These are phyloP conservation scores for Berghia stephanieae DNA, from an alignment of 1,140 invertebrate species.

Conservation along the genomic window DNA sequence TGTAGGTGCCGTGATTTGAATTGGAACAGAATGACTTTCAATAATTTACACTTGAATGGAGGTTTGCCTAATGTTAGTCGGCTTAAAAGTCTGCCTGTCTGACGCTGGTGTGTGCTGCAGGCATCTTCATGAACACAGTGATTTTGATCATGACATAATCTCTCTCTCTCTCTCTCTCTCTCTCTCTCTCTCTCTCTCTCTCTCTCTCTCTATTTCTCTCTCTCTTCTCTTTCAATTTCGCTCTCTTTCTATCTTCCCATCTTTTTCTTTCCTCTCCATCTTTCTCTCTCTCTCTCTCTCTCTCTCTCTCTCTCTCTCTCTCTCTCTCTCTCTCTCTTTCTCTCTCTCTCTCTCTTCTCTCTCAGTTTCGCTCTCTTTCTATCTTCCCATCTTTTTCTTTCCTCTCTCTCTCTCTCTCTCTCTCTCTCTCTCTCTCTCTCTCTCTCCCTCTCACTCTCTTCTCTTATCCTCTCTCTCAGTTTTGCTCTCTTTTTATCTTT, in stretches of 20 bases:
- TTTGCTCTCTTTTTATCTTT: background rate
- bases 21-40: too few species aligned
- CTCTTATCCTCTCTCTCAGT: background rate
- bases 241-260: too few species aligned
- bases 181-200: conserved; percentile 12
- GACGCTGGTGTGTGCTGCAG: too few species aligned
- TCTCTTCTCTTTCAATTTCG: too few species aligned
- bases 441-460: background rate
- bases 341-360: background rate
- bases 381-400: background rate
- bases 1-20: too few species aligned
- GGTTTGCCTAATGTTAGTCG: too few species aligned
- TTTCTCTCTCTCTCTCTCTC: background rate
- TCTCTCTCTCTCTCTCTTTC: background rate
- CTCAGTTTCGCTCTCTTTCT: background rate
- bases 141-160: too few species aligned
- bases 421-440: background rate
- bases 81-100: too few species aligned
- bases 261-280: too few species aligned
- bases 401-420: background rate
- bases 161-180: too few species aligned
- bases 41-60: too few species aligned
- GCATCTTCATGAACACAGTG: too few species aligned
- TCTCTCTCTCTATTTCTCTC: background rate
- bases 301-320: background rate